Base-by-base conservation (phyloP, 2,888 invertebrate species). In the Copidosoma aretas region DNA sequence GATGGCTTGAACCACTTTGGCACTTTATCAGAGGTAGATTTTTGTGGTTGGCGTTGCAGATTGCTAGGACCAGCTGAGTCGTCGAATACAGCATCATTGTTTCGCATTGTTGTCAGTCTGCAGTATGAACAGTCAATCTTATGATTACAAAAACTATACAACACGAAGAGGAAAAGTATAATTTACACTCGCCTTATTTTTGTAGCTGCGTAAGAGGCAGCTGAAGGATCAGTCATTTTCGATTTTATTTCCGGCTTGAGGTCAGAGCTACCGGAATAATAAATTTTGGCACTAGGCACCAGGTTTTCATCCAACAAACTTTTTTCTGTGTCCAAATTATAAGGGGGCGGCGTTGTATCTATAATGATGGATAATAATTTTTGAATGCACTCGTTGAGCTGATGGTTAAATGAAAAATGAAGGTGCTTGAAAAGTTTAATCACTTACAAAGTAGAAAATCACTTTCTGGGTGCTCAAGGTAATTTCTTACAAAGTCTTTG, bases 311-410 rank as follows among this genome's bases (percentile, higher is more conserved):
- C 91, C 14, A 91, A 79, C 62, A 94, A 84, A n/a, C 89, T 88
- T 74, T 86, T 86, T 64, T 87, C 85, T 10, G 87, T 84, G 54
- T 88, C 85, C 54, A 96, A 84, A 71, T 90, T 85, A 74, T 86
- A 87, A 82, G 92, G 93, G 14, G 95, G 91, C n/a, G 96, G 95
- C 19, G 94, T 90, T 49, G 91, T 91, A 85, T 93, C 94, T 94
- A 82, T 57, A 17, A 49, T 43, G 17, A 62, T 15, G 43, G 60
- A 60, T 25, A 22, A 63, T 25, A 21, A 15, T 51, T 21, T 60
- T 53, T 58, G 12, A 46, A 8, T 12, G 12, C 3, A 46, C 43
- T 15, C 12, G 3, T 12, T 46, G 17, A 8, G 8, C 43, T 12
- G 14, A 41, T 41, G 8, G 8, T 41, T 8, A 8, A 10, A 41